Base-by-base conservation (phyloP, 2,113 vertebrate genomes). In the Lutjanus erythropterus region DNA sequence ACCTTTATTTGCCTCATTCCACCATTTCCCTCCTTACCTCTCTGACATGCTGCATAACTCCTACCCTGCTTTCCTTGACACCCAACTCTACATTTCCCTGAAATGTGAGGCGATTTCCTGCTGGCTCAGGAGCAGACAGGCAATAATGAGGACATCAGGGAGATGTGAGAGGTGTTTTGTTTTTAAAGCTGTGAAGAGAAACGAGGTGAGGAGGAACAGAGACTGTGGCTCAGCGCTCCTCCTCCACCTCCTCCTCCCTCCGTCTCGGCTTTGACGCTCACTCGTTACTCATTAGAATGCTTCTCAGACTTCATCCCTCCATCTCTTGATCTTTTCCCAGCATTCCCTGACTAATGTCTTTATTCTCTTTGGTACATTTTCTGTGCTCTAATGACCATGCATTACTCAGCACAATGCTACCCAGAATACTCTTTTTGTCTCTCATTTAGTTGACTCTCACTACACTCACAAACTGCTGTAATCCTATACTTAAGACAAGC, bases 101-200 rank as follows among this genome's bases (percentile, higher is more conserved):
- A 81, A 81, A 75, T 70, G 79, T 64, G 47, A 62, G 69, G 31
- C 23, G 39, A 39, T 56, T 71, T 53, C 37, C 21, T 66, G 73
- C 71, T 44, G 39, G 47, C 64, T 84, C 56, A 56, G 64, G 39
- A 69, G 64, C 62, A 64, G 49, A 64, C 56, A 27, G 75, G 33
- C 81, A 18, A 14, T 75, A 84, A 84, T 79, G 82, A 75, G 58
- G 70, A 79, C 82, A 65, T 75, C 50, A 44, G 58, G 75, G 56
- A 75, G 56, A 75, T 64, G 56, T 74, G 70, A 60, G 67, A 84
- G 64, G 64, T 59, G 31, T 69, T 79, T 73, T 74, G 46, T 56
- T 84, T 83, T 74, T 69, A 56, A 78, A 53, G 55, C 23, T 18
- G 16, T 49, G 37, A 71, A 53, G 25, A 56, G 64, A 62, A 59